Evolutionary conservation across 2,888 invertebrate genomes (phyloP).

Genomic region (Uropetala carovei): DNA sequence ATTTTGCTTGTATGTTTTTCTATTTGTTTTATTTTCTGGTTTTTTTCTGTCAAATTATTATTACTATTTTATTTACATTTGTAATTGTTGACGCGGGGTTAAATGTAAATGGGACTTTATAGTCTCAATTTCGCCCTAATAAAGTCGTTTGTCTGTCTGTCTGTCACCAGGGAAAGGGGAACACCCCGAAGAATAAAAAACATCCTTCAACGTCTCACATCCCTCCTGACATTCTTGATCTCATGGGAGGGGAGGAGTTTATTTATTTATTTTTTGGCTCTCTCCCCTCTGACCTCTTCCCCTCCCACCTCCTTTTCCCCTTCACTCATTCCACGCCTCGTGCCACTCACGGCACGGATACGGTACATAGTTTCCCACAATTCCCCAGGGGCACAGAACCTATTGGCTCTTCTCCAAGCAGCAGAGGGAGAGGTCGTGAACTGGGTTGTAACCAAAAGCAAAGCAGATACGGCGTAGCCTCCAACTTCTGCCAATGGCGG

Average conservation of each 20-base stretch:
- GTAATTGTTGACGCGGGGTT: too few relatives aligned
- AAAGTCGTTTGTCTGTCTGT: too few relatives aligned
- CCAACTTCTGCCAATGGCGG: neutral
- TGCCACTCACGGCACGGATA: neutral
- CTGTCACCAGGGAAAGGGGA: neutral
- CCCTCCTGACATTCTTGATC: neutral
- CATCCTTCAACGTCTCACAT: neutral
- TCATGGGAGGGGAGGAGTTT: neutral
- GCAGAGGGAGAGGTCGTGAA: conserved; percentile 6
- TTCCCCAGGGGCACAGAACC: neutral
- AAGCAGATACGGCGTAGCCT: neutral
- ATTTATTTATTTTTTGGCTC: neutral
- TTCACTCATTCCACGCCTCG: neutral
- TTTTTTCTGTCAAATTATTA: too few relatives aligned
- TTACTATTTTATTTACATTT: too few relatives aligned
- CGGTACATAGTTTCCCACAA: conserved; percentile 27
- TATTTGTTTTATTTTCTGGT: too few relatives aligned
- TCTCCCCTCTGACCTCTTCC: neutral
- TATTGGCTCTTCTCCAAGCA: conserved; percentile 21
- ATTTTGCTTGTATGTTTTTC: too few relatives aligned
- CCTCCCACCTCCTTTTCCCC: neutral
- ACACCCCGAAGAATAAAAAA: neutral
- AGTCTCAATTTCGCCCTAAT: too few relatives aligned
- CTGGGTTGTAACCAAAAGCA: conserved; percentile 21
- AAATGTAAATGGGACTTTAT: too few relatives aligned